Evolutionary conservation across 2,113 vertebrate species (phyloP).

Genomic region (Acrocephalus arundinaceus): DNA sequence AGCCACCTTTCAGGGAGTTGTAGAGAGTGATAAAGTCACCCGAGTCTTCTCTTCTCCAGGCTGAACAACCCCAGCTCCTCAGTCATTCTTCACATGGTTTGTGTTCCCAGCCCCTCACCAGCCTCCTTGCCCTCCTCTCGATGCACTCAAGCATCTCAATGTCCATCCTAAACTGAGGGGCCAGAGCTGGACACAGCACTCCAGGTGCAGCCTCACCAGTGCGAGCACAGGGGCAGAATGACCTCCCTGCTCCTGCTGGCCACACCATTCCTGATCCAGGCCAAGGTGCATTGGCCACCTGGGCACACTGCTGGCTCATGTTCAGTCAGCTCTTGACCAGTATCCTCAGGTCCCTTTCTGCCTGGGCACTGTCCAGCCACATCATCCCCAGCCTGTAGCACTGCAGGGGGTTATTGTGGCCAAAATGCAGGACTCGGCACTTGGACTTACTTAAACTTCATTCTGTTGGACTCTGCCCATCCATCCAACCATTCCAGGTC

Average conservation of each 20-base stretch:
- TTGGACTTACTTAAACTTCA: neutral
- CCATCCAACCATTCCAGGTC: neutral
- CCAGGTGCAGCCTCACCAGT: neutral
- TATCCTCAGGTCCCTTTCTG: neutral
- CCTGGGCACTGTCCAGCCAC: neutral
- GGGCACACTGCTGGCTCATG: neutral
- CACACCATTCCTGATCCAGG: neutral
- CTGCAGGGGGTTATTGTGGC: neutral
- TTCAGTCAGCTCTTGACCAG: neutral
- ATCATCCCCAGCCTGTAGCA: rapidly evolving
- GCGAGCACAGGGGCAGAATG: neutral
- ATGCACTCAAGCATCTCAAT: rapidly evolving
- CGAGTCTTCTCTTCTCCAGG: neutral
- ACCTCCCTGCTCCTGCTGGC: neutral
- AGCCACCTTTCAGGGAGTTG: neutral
- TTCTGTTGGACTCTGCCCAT: neutral
- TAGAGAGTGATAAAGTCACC: neutral
- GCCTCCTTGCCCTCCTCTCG: neutral
- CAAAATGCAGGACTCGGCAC: neutral
- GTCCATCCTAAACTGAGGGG: neutral
- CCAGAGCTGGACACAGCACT: neutral
- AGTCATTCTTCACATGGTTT: neutral
- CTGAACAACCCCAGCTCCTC: neutral
- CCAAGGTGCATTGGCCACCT: neutral
- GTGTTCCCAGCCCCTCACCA: neutral